Evolutionary conservation across 1,140 invertebrate species (phyloP).

Genomic region (Glomeris maerens): DNA sequence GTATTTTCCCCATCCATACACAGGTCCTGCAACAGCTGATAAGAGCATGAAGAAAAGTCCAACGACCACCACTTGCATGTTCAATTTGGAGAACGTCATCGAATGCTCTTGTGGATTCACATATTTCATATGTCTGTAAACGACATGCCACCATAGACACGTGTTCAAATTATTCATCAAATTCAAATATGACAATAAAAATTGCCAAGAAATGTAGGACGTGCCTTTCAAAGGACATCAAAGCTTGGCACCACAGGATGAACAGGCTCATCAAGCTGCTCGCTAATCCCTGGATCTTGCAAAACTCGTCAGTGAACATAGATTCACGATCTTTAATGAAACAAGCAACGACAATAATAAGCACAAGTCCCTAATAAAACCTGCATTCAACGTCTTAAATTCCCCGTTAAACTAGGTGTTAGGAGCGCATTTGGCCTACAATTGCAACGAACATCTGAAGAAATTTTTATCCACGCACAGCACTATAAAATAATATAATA

Average conservation of each 20-base stretch:
- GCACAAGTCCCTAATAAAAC: too few species aligned
- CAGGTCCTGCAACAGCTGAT: conserved; percentile 6
- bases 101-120: conserved; percentile 7
- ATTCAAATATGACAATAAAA: background rate
- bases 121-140: conserved; percentile 5
- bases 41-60: conserved; percentile 8
- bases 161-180: background rate
- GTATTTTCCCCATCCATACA: conserved; percentile 12
- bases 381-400: too few species aligned
- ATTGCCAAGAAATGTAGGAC: background rate
- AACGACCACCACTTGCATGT: conserved; percentile 2
- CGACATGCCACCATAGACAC: too few species aligned
- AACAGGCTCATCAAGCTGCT: background rate
- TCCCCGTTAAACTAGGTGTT: too few species aligned
- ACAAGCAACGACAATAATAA: too few species aligned
- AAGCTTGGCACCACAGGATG: background rate
- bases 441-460: too few species aligned
- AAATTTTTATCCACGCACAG: too few species aligned
- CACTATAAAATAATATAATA: too few species aligned
- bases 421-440: too few species aligned
- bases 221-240: background rate
- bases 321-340: too few species aligned
- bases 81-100: conserved; percentile 6
- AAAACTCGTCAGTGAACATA: too few species aligned
- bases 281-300: background rate